Base-by-base conservation (phyloP, 1,140 invertebrate species). In the Drosophila kurseongensis region DNA sequence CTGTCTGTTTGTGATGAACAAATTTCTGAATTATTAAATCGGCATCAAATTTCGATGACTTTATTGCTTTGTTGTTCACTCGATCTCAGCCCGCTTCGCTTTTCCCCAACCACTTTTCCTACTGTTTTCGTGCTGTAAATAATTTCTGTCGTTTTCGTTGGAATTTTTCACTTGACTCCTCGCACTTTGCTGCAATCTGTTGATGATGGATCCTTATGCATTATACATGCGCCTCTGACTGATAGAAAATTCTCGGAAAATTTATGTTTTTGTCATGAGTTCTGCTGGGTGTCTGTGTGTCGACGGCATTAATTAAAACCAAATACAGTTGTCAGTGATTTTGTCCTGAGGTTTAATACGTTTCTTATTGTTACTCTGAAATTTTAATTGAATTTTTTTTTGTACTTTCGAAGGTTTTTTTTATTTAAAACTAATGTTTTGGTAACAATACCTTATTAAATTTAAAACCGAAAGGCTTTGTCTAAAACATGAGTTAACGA, bases 21-120 rank as follows among this genome's bases (percentile, higher is more conserved):
- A 62, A 72, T 63, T 56, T 44, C 56, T 78, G 80, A 83, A 83
- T 83, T 83, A 83, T 83, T 83, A 78, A 83, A 83, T 78, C 50
- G 73, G 60, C 65, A 80, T 80, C 54, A 78, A 59, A 60, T 57
- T 69, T 62, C 44, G 67, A 56, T 74, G 66, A 74, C 68, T 75
- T 73, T 73, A 73, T 73, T 61, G 71, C 68, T 71, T 71, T 71
- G 67, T 71, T 71, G 67, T 71, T 58, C 42, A 36, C 36, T 45
- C 67, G 41, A 48, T 27, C 41, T 55, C 61, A 67, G 38, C 4
- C 27, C 23, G 35, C 58, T 44, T 32, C 18, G 29, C 27, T 16
- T 66, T 27, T 36, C 12, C 4, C 10, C n/a, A 4, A 10, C 32
- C 41, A 8, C 7, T 23, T 36, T 29, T 41, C 10, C 27, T 32